Conservation (phyloP, 2,113 vertebrate species). For the Ammodytes dubius region DNA sequence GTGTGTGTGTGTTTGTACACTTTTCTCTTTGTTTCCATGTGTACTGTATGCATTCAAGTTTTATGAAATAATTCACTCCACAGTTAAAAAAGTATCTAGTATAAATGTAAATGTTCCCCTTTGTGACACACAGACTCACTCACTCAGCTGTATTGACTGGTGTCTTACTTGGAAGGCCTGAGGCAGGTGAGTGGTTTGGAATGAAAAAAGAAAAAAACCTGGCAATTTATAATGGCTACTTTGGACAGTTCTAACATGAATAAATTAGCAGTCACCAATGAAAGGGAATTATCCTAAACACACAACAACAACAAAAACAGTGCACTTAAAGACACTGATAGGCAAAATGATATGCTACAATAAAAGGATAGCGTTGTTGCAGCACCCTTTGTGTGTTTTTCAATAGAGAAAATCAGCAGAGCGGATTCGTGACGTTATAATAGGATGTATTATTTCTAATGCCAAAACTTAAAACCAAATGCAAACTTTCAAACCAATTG, state of each 20-base stretch:
- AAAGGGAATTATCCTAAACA: slow-evolving; percentile 50
- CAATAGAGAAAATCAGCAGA: not conserved
- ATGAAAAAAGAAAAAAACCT: slow-evolving; percentile 58
- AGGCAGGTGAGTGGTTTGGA: slow-evolving; percentile 74
- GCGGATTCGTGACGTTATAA: not conserved
- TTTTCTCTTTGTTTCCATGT: slow-evolving; percentile 16
- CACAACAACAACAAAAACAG: not conserved
- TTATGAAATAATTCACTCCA: slow-evolving; percentile 62
- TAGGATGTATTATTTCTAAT: not conserved
- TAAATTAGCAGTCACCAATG: slow-evolving; percentile 65
- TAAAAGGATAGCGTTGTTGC: not conserved
- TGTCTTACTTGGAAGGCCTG: slow-evolving; percentile 67
- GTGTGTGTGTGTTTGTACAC: not conserved
- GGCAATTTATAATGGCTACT: slow-evolving; percentile 63
- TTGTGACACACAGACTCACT: slow-evolving; percentile 66
- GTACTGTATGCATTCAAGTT: slow-evolving; percentile 44
- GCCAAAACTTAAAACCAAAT: not conserved
- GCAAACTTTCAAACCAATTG: not conserved
- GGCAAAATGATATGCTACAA: slow-evolving; percentile 3
- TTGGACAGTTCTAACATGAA: slow-evolving; percentile 63
- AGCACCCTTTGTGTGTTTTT: not conserved
- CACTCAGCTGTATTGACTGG: slow-evolving; percentile 71
- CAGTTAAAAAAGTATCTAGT: slow-evolving; percentile 57
- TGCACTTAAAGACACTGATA: slow-evolving; percentile 29
- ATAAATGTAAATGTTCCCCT: slow-evolving; percentile 80